Conservation (phyloP, 2,888 invertebrate genomes). For the Hypselothyrea guttata region DNA sequence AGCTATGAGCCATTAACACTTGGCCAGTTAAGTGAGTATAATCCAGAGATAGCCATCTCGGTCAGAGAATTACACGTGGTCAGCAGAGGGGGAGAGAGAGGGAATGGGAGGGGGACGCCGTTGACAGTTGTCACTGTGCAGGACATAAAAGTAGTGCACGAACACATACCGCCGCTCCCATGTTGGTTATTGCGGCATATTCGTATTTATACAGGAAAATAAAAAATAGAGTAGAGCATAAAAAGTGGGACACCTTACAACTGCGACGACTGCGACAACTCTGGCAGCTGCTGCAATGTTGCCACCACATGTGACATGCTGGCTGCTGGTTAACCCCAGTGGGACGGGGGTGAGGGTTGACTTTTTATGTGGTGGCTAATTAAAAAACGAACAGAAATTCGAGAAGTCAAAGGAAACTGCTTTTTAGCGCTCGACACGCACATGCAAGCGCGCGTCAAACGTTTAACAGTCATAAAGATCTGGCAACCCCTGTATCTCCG, state of each 20-base stretch:
- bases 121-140: conserved; percentile 68
- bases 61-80: conserved; percentile 12
- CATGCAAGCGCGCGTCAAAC: conserved; percentile 54
- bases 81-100: neutral
- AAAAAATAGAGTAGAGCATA: conserved; percentile 1
- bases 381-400: conserved; percentile 60
- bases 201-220: conserved; percentile 13
- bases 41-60: conserved; percentile 23
- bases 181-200: conserved; percentile 16
- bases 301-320: conserved; percentile 66
- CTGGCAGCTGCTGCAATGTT: conserved; percentile 37
- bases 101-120: conserved; percentile 17
- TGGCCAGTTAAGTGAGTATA: conserved; percentile 24
- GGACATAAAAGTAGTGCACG: conserved; percentile 49
- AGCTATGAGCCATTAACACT: conserved; percentile 43
- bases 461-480: conserved; percentile 64
- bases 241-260: conserved; percentile 67
- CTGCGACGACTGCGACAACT: conserved; percentile 40
- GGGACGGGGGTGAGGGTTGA: conserved; percentile 45
- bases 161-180: conserved; percentile 9
- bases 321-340: conserved; percentile 34
- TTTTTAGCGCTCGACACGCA: conserved; percentile 40
- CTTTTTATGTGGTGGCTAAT: conserved; percentile 71
- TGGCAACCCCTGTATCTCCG: conserved; percentile 3
- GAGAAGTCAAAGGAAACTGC: conserved; percentile 24